Evolutionary conservation across 37 sponge, comb jelly and placozoan species (phyloP), one percentile per base, ranked within the genome.

Genomic region (Aplysina aerophoba): DNA sequence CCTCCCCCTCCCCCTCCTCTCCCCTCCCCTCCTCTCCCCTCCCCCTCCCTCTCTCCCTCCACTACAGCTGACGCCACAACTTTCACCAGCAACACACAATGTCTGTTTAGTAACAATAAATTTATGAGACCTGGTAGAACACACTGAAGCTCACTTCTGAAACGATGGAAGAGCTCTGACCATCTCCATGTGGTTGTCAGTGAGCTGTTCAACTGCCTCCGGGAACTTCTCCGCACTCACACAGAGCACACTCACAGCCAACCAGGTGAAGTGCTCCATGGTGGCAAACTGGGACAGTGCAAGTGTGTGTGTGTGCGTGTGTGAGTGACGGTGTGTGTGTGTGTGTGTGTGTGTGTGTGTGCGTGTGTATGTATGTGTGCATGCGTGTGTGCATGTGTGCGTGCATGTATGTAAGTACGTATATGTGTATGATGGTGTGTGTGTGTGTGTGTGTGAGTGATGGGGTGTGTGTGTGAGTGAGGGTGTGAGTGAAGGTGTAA

Each of bases 251-350:
- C 91, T 93, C 80, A 93, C 54, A 14, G 88, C 90, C 79, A 87
- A 86, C 94, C 94, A 93, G 44, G 50, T 67, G 64, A 93, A 90
- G 60, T 93, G 94, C 86, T 93, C 94, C 88, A 93, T 74, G 55
- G 87, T 39, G 4, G 88, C 82, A 85, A 81, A 82, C 93, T 93
- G 38, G 27, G 54, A 16, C n/a, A 85, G 66, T 34, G 68, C 35
- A 17, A 64, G n/a, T n/a, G n/a, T n/a, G n/a, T n/a, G n/a, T n/a
- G n/a, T n/a, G n/a, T n/a, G n/a, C n/a, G n/a, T n/a, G n/a, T n/a
- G n/a, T n/a, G n/a, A n/a, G n/a, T n/a, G n/a, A 21, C 3, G 33
- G 83, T 62, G 66, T 34, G 66, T 34, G 68, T 65, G 38, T 83
- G 20, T 38, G 66, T 30, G n/a, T 3, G 15, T 16, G n/a, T n/a